Conservation (phyloP, 2,888 invertebrate genomes). For the Athripsodes cinereus region DNA sequence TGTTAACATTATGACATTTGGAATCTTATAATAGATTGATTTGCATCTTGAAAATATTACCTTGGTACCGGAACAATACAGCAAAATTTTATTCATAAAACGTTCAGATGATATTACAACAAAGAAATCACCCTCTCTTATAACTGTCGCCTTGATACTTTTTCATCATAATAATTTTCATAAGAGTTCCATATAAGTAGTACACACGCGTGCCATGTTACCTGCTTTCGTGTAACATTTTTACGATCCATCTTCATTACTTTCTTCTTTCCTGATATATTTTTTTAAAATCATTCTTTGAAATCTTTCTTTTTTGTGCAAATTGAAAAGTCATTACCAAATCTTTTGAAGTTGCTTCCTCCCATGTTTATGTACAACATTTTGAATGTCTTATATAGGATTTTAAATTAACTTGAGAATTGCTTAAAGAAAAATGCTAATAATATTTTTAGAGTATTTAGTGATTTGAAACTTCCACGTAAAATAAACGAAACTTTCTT, state of each 20-base stretch:
- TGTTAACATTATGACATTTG: too few relatives aligned
- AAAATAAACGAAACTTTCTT: too few relatives aligned
- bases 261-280: conserved; percentile 4
- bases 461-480: too few relatives aligned
- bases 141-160: not conserved
- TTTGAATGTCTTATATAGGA: not conserved
- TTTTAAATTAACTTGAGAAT: not conserved
- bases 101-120: too few relatives aligned
- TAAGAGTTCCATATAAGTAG: not conserved
- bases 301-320: not conserved
- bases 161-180: not conserved
- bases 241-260: conserved; percentile 25
- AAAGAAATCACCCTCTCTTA: too few relatives aligned
- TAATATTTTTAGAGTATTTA: too few relatives aligned
- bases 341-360: not conserved
- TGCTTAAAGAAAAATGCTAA: too few relatives aligned
- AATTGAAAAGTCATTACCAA: conserved; percentile 1
- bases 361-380: too few relatives aligned
- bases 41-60: too few relatives aligned
- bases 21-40: too few relatives aligned
- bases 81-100: too few relatives aligned
- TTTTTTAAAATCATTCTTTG: conserved; percentile 1
- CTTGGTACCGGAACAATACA: too few relatives aligned
- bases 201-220: not conserved
- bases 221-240: not conserved